Conservation (phyloP, 2,797 vertebrate genomes). For the Esox lucius region DNA sequence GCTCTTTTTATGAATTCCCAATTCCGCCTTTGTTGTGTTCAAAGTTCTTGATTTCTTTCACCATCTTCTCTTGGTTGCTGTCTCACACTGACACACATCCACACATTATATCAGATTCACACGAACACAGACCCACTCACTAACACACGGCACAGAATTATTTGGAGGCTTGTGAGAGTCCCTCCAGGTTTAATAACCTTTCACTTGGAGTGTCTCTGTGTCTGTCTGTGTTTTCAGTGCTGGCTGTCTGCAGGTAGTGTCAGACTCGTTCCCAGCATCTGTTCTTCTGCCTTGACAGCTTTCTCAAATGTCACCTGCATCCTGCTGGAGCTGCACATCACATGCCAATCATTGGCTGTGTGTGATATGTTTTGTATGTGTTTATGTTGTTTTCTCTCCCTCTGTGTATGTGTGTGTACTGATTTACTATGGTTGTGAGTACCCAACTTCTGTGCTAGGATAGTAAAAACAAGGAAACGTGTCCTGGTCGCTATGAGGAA, state of each 20-base stretch:
- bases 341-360: background rate
- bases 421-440: no score
- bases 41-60: no score
- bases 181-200: constrained; percentile 1
- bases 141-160: background rate
- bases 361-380: background rate
- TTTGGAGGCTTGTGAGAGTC: background rate
- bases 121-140: no score
- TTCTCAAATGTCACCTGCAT: constrained; percentile 11
- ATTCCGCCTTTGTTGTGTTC: no score
- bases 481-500: no score
- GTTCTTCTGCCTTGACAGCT: background rate
- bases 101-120: no score
- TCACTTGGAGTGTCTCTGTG: background rate
- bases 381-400: background rate
- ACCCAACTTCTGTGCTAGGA: no score
- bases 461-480: no score
- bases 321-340: constrained; percentile 2
- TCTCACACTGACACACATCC: no score
- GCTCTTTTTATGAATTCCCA: background rate
- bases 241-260: background rate
- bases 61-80: no score
- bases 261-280: background rate
- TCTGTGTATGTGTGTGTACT: background rate
- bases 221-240: background rate